Conservation (phyloP, 2,888 invertebrate genomes). For the Amphipoea lucens region DNA sequence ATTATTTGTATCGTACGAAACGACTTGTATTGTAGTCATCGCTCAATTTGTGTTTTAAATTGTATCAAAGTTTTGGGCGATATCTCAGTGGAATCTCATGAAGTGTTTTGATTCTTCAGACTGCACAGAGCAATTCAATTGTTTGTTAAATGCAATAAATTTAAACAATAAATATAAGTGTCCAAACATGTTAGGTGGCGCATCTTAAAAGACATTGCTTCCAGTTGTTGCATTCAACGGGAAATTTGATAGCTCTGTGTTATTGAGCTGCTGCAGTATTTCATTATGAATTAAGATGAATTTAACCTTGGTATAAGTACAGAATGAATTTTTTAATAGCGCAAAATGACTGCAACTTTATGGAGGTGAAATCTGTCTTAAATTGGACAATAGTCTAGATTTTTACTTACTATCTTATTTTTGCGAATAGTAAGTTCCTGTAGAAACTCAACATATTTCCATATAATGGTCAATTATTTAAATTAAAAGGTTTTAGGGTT, state of each 20-base stretch:
- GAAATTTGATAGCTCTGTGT: not conserved
- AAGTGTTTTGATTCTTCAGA: conserved; percentile 17
- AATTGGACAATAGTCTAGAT: conserved; percentile 13
- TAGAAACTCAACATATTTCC: conserved; percentile 36
- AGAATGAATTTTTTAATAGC: not conserved
- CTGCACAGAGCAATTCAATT: not conserved
- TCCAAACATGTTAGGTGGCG: not conserved
- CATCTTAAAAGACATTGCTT: not conserved
- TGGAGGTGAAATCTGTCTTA: not conserved
- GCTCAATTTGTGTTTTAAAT: conserved; percentile 62
- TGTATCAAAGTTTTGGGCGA: conserved; percentile 38
- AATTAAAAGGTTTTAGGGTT: conserved; percentile 43
- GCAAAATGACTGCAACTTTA: not conserved
- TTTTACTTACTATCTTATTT: conserved; percentile 5
- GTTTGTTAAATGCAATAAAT: not conserved
- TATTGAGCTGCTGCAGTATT: conserved; percentile 12
- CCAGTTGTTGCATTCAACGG: not conserved
- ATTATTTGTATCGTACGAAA: conserved; percentile 54
- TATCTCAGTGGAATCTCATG: conserved; percentile 61
- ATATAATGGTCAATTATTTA: conserved; percentile 56
- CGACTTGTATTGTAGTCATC: conserved; percentile 44
- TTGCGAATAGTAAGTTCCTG: conserved; percentile 34
- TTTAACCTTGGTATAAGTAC: conserved; percentile 5
- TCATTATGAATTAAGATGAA: conserved; percentile 11
- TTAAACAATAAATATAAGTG: not conserved